phyloP scores from a whole-genome alignment of 2,797 vertebrate genomes.

The Chrosomus eos region DNA sequence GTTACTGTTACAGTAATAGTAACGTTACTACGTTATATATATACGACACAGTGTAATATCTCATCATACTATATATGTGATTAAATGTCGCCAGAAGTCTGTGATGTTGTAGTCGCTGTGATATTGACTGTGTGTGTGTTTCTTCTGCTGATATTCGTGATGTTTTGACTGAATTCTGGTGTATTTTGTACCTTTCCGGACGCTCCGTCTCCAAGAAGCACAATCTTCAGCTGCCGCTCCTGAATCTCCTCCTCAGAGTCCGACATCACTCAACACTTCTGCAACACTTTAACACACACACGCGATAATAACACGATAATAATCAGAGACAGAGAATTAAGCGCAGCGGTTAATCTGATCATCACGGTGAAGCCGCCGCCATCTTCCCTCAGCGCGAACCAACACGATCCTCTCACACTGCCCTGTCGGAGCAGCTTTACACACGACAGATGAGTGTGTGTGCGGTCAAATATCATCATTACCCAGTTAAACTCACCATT shows the following conservation, averaged over 20 bases:
- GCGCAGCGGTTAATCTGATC: constrained; percentile 62
- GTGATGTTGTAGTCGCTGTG: neutral
- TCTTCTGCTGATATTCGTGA: neutral
- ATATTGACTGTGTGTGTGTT: neutral
- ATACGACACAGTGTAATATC: neutral
- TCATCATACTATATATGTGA: neutral
- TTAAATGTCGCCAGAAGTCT: neutral
- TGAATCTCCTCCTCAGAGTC: constrained; percentile 95
- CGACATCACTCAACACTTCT: constrained; percentile 80
- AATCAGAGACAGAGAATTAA: constrained; percentile 55
- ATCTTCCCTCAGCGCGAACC: constrained; percentile 75
- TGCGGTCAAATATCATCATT: neutral
- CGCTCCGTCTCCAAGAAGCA: constrained; percentile 94
- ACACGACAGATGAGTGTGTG: neutral
- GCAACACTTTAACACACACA: too few relatives aligned
- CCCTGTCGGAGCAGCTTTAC: neutral
- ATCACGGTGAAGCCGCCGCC: constrained; percentile 75
- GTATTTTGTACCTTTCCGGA: constrained; percentile 92
- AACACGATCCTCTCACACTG: neutral
- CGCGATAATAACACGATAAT: too few relatives aligned
- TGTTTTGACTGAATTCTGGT: neutral
- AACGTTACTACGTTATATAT: neutral
- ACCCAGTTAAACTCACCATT: accelerated
- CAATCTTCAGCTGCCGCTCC: constrained; percentile 94
- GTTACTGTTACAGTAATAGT: neutral